Percentiles rank a stretch among this genome's conserved stretches.
Evolutionary conservation across 2,888 invertebrate species (phyloP).

Genomic region (Amiota communis): DNA sequence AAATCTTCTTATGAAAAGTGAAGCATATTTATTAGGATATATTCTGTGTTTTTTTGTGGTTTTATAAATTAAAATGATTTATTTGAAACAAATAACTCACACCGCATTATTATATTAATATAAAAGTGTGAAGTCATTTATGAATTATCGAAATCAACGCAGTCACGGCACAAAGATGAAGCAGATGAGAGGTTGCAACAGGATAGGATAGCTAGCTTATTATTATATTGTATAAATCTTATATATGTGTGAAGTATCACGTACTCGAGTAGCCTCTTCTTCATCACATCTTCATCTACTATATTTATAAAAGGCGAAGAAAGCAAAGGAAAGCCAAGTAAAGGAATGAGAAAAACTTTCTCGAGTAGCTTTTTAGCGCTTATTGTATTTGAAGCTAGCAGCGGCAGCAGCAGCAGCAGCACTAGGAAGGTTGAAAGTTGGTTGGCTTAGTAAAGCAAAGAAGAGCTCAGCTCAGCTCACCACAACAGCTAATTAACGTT

Average conservation of each 20-base stretch:
- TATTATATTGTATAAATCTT: conserved; percentile 52
- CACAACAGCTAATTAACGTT: conserved; percentile 71
- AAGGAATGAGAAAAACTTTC: background rate
- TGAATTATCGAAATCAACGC: conserved; percentile 11
- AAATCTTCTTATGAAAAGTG: too few species aligned
- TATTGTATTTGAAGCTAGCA: conserved; percentile 31
- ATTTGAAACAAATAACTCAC: too few species aligned
- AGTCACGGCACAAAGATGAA: conserved; percentile 3
- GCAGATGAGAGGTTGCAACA: too few species aligned
- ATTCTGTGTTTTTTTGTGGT: too few species aligned
- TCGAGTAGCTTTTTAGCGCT: conserved; percentile 1
- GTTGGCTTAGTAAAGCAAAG: background rate
- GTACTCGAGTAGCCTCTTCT: conserved; percentile 45
- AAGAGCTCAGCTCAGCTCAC: conserved; percentile 35
- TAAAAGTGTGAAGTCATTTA: background rate
- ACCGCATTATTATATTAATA: too few species aligned
- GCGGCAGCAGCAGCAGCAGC: background rate
- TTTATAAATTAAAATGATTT: too few species aligned
- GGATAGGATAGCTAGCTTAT: too few species aligned
- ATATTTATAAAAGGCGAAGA: background rate
- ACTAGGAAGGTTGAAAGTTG: too few species aligned
- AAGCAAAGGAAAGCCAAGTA: background rate
- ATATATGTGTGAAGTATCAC: conserved; percentile 64
- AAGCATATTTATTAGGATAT: too few species aligned
- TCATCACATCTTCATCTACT: too few species aligned